A percentile compares a stretch with the other conserved stretches of the same genome.
These are phyloP conservation scores for Acanthisitta chloris DNA, from an alignment of 2,113 vertebrate species.

Conservation along the genomic window DNA sequence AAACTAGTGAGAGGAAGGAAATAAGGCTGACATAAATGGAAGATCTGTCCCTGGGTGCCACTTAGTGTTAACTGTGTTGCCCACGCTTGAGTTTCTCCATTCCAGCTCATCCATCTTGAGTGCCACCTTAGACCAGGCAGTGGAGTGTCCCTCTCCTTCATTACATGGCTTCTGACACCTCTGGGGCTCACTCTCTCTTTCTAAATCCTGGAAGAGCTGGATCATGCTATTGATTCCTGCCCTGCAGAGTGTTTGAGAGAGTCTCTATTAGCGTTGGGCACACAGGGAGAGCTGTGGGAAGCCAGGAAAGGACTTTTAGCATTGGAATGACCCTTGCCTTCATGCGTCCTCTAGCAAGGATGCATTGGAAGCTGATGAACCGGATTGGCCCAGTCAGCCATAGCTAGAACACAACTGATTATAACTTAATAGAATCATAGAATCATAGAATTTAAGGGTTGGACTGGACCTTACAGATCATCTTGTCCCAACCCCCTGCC, in stretches of 20 bases:
- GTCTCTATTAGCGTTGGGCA: not conserved
- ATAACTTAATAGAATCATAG: too few relatives aligned
- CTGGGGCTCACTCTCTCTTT: not conserved
- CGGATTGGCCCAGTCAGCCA: not conserved
- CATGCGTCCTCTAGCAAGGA: not conserved
- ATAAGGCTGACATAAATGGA: not conserved
- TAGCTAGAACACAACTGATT: not conserved
- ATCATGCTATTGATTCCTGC: not conserved
- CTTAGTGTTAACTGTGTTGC: not conserved
- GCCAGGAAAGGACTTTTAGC: not conserved
- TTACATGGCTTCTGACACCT: not conserved
- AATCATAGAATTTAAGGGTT: too few relatives aligned
- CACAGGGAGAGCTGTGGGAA: not conserved
- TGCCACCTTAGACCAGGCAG: not conserved
- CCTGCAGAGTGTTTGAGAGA: fast-evolving
- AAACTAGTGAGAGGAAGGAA: not conserved
- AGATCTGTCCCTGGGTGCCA: not conserved
- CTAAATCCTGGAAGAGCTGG: not conserved
- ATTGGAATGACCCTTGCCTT: not conserved
- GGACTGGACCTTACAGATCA: too few relatives aligned
- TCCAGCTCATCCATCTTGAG: not conserved
- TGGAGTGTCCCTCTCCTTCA: not conserved
- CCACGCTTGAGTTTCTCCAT: not conserved
- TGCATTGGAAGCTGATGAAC: not conserved
- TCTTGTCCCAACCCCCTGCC: too few relatives aligned